Percentiles rank a stretch among this genome's conserved stretches.
These are phyloP conservation scores for Sebastes nivosus DNA, from an alignment of 2,797 vertebrate genomes.

Conservation along the genomic window DNA sequence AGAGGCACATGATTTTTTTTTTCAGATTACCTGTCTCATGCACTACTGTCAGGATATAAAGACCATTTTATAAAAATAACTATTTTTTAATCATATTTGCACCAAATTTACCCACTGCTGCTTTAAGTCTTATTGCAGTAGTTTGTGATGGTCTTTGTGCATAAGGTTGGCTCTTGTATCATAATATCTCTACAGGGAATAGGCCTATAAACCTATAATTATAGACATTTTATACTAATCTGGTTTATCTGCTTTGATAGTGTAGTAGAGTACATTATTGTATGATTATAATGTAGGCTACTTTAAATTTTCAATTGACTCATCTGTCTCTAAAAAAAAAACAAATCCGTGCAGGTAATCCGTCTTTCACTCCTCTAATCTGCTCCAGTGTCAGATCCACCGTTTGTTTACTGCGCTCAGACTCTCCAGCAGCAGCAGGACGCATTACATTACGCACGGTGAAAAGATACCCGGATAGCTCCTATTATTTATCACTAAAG, in stretches of 20 bases:
- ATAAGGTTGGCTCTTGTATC: not conserved
- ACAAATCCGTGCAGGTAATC: conserved; percentile 14
- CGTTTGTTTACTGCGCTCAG: conserved; percentile 45
- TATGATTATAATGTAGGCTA: not conserved
- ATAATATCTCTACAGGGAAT: not conserved
- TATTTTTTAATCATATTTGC: too few relatives aligned
- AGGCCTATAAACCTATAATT: not conserved
- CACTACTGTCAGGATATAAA: too few relatives aligned
- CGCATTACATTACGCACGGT: conserved; percentile 53
- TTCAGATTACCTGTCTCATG: too few relatives aligned
- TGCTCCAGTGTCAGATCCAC: conserved; percentile 40
- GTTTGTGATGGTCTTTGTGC: not conserved
- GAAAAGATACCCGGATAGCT: conserved; percentile 50
- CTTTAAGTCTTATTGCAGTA: not conserved
- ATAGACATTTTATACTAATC: too few relatives aligned
- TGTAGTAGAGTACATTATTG: not conserved
- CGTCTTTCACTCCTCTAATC: conserved; percentile 44
- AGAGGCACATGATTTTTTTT: too few relatives aligned
- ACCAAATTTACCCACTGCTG: too few relatives aligned
- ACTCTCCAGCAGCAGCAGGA: conserved; percentile 9
- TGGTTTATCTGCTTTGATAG: not conserved
- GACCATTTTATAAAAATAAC: too few relatives aligned
- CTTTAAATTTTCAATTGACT: not conserved
- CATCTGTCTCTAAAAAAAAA: not conserved
- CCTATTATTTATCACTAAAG: conserved; percentile 40